Percentiles rank a stretch among this genome's conserved stretches.
Conservation (phyloP, 2,797 vertebrate species). For the Manis javanica region DNA sequence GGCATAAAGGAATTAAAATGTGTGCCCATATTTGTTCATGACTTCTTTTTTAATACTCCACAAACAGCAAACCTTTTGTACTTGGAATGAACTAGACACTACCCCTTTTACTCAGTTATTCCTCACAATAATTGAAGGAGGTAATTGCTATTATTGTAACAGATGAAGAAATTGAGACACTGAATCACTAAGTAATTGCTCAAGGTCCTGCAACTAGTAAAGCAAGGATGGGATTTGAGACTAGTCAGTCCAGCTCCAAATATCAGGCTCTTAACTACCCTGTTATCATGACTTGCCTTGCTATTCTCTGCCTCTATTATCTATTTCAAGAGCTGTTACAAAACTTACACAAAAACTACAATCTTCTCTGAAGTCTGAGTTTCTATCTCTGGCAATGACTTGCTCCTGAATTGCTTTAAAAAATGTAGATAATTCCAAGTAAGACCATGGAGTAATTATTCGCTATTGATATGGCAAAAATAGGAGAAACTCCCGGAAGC, state of each 20-base stretch:
- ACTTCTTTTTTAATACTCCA: not conserved
- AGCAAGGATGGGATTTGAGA: not conserved
- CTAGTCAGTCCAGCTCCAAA: not conserved
- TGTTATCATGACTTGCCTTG: not conserved
- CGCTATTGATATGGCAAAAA: slow-evolving; percentile 25
- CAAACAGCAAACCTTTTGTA: not conserved
- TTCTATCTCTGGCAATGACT: not conserved
- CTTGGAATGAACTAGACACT: not conserved
- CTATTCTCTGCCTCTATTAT: not conserved
- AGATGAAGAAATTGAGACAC: not conserved
- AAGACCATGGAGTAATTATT: not conserved
- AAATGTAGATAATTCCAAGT: not conserved
- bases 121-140: slow-evolving; percentile 1
- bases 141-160: not conserved
- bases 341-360: not conserved
- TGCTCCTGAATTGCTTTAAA: not conserved
- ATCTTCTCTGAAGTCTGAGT: not conserved
- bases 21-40: not conserved
- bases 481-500: not conserved
- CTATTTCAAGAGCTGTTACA: not conserved
- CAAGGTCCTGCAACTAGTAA: not conserved
- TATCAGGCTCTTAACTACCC: not conserved
- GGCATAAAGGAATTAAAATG: slow-evolving; percentile 6
- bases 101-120: not conserved
- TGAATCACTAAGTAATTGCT: not conserved